Percentiles rank a stretch among this genome's conserved stretches.
phyloP scores from a whole-genome alignment of 2,888 invertebrate species.

The Drosophila austrosaltans region DNA sequence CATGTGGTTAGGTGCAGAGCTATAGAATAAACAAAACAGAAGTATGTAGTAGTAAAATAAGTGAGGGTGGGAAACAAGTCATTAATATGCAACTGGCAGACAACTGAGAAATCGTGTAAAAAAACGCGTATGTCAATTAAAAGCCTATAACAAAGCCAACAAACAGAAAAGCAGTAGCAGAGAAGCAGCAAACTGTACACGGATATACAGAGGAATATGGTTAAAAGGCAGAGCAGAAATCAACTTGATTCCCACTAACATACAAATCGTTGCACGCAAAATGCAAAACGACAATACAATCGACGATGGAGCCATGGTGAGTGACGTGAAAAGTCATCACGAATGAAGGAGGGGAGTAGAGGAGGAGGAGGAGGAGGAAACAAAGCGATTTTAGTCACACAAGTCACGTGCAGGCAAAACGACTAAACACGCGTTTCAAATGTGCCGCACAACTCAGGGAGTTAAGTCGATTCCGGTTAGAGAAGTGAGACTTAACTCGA shows the following conservation, averaged over 20 bases:
- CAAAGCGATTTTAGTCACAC: conserved; percentile 56
- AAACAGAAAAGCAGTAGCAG: neutral
- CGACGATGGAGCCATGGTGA: conserved; percentile 1
- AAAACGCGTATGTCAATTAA: conserved; percentile 75
- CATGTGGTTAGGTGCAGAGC: conserved; percentile 52
- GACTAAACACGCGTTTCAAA: conserved; percentile 66
- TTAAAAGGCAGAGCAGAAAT: conserved; percentile 47
- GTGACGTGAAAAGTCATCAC: conserved; percentile 18
- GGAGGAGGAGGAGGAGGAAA: neutral
- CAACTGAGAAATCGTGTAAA: conserved; percentile 70
- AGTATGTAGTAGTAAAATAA: neutral
- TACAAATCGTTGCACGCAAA: conserved; percentile 70
- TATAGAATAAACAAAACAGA: conserved; percentile 17
- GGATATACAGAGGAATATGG: conserved; percentile 35
- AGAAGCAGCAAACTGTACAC: conserved; percentile 32
- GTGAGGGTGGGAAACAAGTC: conserved; percentile 25
- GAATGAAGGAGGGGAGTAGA: neutral
- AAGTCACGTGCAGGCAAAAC: conserved; percentile 76
- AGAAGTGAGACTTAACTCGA: neutral
- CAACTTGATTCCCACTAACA: conserved; percentile 43
- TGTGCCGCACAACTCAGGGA: conserved; percentile 51
- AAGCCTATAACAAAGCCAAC: conserved; percentile 63
- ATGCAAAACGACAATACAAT: conserved; percentile 62
- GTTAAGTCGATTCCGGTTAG: conserved; percentile 20
- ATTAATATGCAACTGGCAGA: conserved; percentile 69